Percentiles rank a stretch among this genome's conserved stretches.
Conservation (phyloP, 2,113 vertebrate genomes). For the Sylvilagus bachmani region DNA sequence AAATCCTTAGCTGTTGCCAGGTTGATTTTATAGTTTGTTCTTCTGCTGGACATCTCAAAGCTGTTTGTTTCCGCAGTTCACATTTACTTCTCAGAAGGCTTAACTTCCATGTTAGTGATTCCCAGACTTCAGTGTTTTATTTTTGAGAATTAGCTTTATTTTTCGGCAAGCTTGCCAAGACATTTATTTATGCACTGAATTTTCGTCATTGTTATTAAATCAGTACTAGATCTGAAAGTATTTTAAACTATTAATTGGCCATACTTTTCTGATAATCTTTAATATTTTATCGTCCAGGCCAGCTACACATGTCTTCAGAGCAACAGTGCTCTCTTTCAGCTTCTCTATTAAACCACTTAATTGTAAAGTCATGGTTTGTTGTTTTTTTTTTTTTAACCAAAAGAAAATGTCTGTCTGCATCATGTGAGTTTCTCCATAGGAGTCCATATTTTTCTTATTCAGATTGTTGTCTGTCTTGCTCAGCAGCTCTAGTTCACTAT, state of each 20-base stretch:
- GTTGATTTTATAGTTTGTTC: not conserved
- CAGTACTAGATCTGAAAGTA: not conserved
- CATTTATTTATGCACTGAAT: not conserved
- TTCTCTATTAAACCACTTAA: not conserved
- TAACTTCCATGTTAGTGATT: not conserved
- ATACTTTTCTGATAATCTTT: not conserved
- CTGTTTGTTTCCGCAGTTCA: not conserved
- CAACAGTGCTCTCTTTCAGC: not conserved
- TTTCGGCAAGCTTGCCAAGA: not conserved
- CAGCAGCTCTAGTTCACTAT: not conserved
- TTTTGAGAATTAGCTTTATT: not conserved
- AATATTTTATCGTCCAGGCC: not conserved
- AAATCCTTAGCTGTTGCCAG: not conserved
- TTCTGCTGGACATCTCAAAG: not conserved
- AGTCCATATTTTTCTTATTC: not conserved
- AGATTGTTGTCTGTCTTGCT: not conserved
- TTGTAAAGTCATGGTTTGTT: not conserved
- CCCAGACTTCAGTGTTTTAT: not conserved
- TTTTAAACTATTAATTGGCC: not conserved
- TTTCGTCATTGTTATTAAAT: not conserved
- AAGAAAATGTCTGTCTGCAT: not conserved
- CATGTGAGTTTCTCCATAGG: not conserved
- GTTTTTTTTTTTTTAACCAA: not conserved
- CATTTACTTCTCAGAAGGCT: not conserved
- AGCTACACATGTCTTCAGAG: not conserved